These are phyloP conservation scores for Cheilosia vernalis DNA, from an alignment of 2,888 invertebrate genomes.

Conservation along the genomic window DNA sequence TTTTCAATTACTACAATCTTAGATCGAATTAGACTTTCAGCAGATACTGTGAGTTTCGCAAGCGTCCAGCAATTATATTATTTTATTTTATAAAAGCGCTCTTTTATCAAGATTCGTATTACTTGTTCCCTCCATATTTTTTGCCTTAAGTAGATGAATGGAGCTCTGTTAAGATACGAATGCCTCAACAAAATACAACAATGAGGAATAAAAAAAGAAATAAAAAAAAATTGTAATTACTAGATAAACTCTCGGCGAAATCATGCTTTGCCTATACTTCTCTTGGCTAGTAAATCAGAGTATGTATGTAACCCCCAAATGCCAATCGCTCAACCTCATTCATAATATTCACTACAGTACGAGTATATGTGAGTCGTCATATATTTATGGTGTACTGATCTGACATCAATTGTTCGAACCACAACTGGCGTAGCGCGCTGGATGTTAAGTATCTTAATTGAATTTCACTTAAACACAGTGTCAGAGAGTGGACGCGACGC, in stretches of 20 bases:
- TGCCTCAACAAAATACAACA: conserved; percentile 10
- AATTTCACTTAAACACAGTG: conserved; percentile 69
- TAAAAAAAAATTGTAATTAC: conserved; percentile 5
- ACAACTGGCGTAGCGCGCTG: conserved; percentile 45
- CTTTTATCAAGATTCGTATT: conserved; percentile 6
- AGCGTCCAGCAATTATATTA: conserved; percentile 13
- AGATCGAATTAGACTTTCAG: neutral
- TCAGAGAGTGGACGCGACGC: neutral
- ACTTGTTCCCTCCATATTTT: neutral
- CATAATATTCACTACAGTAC: conserved; percentile 13
- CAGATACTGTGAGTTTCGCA: conserved; percentile 2
- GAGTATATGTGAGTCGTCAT: neutral
- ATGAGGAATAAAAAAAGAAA: neutral
- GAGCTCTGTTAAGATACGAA: neutral
- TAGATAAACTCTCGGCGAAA: conserved; percentile 41
- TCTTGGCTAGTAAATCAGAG: conserved; percentile 29
- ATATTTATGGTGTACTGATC: conserved; percentile 14
- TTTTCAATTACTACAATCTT: neutral
- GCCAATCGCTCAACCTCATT: conserved; percentile 57
- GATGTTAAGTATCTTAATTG: conserved; percentile 70
- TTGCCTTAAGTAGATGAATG: conserved; percentile 21
- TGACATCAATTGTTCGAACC: conserved; percentile 61
- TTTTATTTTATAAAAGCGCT: neutral
- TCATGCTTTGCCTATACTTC: conserved; percentile 7
- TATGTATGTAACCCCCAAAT: conserved; percentile 38